Conservation (phyloP, 2,113 vertebrate species). For the Myotis davidii region DNA sequence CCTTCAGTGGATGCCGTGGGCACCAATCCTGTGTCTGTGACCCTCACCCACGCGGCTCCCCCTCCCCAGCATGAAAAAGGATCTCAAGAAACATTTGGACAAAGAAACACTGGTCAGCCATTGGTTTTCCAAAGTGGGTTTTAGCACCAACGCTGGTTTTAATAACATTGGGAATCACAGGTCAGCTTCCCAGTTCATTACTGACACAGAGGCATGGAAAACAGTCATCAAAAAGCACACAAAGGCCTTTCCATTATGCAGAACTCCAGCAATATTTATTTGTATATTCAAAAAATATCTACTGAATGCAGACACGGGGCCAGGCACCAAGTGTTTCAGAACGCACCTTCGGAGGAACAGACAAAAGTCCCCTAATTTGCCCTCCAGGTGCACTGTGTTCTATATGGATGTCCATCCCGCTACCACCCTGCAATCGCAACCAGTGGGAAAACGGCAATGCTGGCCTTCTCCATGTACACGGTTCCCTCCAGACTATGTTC, state of each 20-base stretch:
- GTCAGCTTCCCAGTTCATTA: background rate
- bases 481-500: background rate
- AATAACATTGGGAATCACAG: background rate
- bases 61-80: background rate
- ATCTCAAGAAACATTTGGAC: background rate
- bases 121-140: background rate
- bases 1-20: background rate
- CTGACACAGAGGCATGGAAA: background rate
- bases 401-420: rapidly evolving
- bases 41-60: rapidly evolving
- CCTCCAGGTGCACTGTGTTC: background rate
- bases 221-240: background rate
- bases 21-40: background rate
- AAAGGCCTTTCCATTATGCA: background rate
- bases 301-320: background rate
- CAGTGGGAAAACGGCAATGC: too few relatives aligned
- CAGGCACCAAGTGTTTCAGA: background rate
- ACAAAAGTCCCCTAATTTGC: background rate
- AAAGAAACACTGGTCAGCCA: background rate
- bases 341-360: background rate
- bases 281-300: background rate
- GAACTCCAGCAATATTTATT: background rate
- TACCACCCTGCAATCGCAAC: too few relatives aligned
- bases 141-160: background rate
- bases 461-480: too few relatives aligned